Evolutionary conservation across 2,888 invertebrate species (phyloP).

Genomic region (Tetheella fluctuosa): DNA sequence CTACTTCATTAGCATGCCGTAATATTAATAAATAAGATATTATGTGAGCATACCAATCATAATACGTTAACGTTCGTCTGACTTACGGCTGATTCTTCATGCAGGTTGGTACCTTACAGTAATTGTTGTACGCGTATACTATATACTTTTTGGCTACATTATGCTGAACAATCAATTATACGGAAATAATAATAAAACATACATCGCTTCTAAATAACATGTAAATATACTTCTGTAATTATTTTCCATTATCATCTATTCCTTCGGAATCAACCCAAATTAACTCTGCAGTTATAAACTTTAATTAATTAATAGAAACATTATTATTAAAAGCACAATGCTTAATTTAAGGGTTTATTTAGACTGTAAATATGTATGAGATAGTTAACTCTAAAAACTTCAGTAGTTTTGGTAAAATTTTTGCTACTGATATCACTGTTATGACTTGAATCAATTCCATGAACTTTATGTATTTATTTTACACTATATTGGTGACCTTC

Average conservation of each 20-base stretch:
- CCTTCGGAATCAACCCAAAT: background rate
- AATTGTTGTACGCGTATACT: background rate
- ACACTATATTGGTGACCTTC: too few species aligned
- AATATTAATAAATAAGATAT: background rate
- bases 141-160: background rate
- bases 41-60: background rate
- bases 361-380: background rate
- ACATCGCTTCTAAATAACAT: background rate
- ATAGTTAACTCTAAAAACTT: background rate
- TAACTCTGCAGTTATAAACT: background rate
- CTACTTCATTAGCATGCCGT: constrained; percentile 6
- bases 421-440: too few species aligned
- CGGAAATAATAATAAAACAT: background rate
- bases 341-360: background rate
- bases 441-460: too few species aligned
- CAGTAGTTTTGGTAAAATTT: background rate
- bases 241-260: too few species aligned
- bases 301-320: background rate
- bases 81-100: background rate
- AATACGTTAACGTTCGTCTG: background rate
- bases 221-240: constrained; percentile 3
- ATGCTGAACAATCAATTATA: background rate
- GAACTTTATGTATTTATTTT: too few species aligned
- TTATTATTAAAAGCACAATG: background rate
- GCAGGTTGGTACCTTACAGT: background rate